Conservation (phyloP, 1,140 invertebrate genomes). For the Leptoteleia sp. region DNA sequence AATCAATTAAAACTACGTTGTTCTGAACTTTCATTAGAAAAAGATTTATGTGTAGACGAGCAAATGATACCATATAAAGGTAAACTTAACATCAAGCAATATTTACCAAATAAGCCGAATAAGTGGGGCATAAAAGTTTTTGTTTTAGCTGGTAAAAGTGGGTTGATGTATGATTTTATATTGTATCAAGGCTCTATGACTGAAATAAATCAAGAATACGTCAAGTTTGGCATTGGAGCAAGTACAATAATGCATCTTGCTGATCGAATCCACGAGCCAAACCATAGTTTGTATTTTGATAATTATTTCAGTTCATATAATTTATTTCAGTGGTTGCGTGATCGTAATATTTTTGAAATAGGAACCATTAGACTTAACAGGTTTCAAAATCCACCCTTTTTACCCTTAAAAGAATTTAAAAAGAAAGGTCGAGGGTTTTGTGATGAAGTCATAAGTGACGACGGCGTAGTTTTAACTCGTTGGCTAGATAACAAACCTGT, state of each 20-base stretch:
- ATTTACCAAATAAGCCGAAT: constrained; percentile 18
- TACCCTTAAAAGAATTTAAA: constrained; percentile 14
- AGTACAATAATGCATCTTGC: constrained; percentile 26
- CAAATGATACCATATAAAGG: constrained; percentile 19
- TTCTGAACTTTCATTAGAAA: constrained; percentile 14
- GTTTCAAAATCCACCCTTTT: constrained; percentile 24
- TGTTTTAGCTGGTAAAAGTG: constrained; percentile 27
- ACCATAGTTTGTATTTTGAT: constrained; percentile 27
- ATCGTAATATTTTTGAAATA: constrained; percentile 16
- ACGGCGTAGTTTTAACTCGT: constrained; percentile 24
- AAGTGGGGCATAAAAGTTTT: constrained; percentile 24
- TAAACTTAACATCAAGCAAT: constrained; percentile 20
- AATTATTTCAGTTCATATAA: constrained; percentile 27
- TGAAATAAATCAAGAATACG: constrained; percentile 6
- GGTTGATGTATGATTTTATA: constrained; percentile 15
- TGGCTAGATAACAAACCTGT: constrained; percentile 26
- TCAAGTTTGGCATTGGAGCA: constrained; percentile 24
- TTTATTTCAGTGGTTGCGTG: constrained; percentile 24
- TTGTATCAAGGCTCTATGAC: constrained; percentile 19
- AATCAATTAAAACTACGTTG: background rate
- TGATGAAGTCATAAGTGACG: constrained; percentile 24
- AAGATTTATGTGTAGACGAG: constrained; percentile 20
- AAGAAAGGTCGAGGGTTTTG: constrained; percentile 15
- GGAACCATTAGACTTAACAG: constrained; percentile 25
- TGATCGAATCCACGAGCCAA: constrained; percentile 16